Base-by-base conservation (phyloP, 2,113 vertebrate species). In the Epinephelus moara region DNA sequence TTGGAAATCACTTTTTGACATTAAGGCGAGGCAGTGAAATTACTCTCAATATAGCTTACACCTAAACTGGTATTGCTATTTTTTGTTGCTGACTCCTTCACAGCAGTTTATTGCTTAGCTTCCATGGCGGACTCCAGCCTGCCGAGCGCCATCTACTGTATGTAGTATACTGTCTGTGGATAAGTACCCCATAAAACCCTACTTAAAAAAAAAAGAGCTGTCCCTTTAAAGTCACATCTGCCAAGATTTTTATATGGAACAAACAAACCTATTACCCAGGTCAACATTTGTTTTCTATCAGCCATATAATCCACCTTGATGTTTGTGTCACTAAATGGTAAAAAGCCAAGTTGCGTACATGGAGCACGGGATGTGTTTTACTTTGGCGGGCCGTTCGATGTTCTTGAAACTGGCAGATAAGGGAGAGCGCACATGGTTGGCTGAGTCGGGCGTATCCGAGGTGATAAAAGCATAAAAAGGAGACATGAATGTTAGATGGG, bases 381-480 rank as follows among this genome's bases (percentile, higher is more conserved):
- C 90, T 89, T 78, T 77, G 91, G 84, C 75, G 82, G 86, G 73
- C 70, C 67, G 59, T 80, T 82, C 79, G 90, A 89, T 90, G 86
- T 92, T 85, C 85, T 79, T 84, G 61, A 80, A 89, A 69, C 78
- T 88, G 91, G 90, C 92, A 90, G 92, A 80, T 90, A 78, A 85
- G 83, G 80, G 68, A 70, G 81, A 47, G 66, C 42, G 60, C 23
- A 60, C 90, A 93, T 81, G 94, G 87, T 93, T 88, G 94, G 89
- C 87, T 93, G 93, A 78, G 47, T 84, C 74, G n/a, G 81, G 45
- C 71, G 73, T 84, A 94, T 95, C 91, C 92, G 75, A 94, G 93
- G 95, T 96, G 95, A 95, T 95, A 95, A 95, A 96, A 96, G 95
- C 94, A 95, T 94, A 92, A 94, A 94, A 95, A 95, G 93, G 91